A percentile compares a stretch with the other conserved stretches of the same genome.
Evolutionary conservation across 2,797 vertebrate species (phyloP).

Genomic region (Ptychadena robeensis): DNA sequence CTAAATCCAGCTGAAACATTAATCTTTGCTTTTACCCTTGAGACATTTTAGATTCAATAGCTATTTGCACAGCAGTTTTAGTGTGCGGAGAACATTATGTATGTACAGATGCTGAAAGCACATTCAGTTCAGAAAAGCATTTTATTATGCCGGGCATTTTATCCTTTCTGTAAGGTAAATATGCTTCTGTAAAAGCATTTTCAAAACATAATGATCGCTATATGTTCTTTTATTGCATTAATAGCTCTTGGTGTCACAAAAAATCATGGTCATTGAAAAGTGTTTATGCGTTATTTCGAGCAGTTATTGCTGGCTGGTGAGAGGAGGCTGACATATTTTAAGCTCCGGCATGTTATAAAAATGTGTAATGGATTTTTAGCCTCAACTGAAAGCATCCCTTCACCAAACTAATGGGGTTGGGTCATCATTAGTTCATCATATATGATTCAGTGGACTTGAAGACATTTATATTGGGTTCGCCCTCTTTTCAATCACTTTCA

Average conservation of each 20-base stretch:
- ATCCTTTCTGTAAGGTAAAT: slow-evolving; percentile 36
- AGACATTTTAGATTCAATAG: slow-evolving; percentile 67
- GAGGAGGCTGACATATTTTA: background rate
- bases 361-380: background rate
- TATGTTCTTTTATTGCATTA: slow-evolving; percentile 37
- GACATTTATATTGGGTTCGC: background rate
- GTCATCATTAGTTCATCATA: background rate
- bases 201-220: slow-evolving; percentile 44
- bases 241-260: slow-evolving; percentile 35
- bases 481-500: background rate
- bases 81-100: slow-evolving; percentile 66
- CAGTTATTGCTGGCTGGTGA: background rate
- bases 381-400: background rate
- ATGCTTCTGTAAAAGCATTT: slow-evolving; percentile 42
- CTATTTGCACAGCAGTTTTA: slow-evolving; percentile 70
- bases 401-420: background rate
- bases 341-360: slow-evolving; percentile 23
- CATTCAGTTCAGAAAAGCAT: slow-evolving; percentile 61
- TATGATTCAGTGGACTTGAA: background rate
- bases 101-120: slow-evolving; percentile 68
- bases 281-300: slow-evolving; percentile 28
- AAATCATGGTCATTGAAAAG: slow-evolving; percentile 38
- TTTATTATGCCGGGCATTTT: slow-evolving; percentile 48
- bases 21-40: slow-evolving; percentile 70
- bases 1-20: slow-evolving; percentile 73